Base-by-base conservation (phyloP, 2,888 invertebrate genomes). In the Leptura quadrifasciata region DNA sequence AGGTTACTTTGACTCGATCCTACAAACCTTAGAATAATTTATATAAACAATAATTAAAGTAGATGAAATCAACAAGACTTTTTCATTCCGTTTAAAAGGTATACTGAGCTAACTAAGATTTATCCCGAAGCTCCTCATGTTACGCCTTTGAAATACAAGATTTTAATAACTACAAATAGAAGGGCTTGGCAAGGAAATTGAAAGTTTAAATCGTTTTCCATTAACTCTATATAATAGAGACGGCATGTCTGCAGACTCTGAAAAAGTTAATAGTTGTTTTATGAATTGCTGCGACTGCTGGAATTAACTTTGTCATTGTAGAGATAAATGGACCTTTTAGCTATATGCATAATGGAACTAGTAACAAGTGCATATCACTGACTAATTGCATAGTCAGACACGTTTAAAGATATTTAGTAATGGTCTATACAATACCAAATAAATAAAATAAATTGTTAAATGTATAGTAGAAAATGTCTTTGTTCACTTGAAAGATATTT, bases 101-200 rank as follows among this genome's bases (percentile, higher is more conserved):
- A 15, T 12, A 39, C 10, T 39, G 15, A 12, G 39, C 3, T 39
- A 2, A 15, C n/a, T n/a, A n/a, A 47, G 47, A n/a, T 47, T 3
- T n/a, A 47, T 47, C n/a, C n/a, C 3, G 2, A n/a, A 47, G 3
- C 47, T 47, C 47, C 47, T 47, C 4, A 47, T 47, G 47, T 47
- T 47, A 47, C 74, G 69, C 55, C 52, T 60, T 54, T 47, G 63
- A 24, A 57, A 15, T 61, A 17, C 61, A 61, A 69, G 20, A 17
- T 54, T 69, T 74, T 65, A 74, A 68, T 52, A 74, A 61, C 74
- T 54, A 69, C 67, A 74, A 69, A 69, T 63, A 69, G 55, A 74
- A 74, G 74, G 69, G 69, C 61, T 74, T 74, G 74, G 69, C 69
- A 54, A 69, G 60, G 63, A 74, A 74, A 74, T 74, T 74, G 74